Evolutionary conservation across 2,113 vertebrate genomes (phyloP), one percentile per base, ranked within the genome.

Genomic region (Natator depressus): DNA sequence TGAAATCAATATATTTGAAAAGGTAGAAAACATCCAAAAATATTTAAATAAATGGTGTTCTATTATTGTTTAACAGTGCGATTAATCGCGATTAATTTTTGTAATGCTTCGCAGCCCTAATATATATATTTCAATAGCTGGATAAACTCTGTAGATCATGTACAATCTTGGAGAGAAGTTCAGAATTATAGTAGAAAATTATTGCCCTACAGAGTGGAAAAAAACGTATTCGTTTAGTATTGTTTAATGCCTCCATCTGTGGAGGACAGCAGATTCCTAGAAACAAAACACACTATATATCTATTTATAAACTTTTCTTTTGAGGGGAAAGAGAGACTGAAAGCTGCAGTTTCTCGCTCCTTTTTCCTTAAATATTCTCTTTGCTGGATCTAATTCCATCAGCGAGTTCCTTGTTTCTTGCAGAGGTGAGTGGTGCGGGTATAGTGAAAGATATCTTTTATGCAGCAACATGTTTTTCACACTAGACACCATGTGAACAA

Each of bases 171-270:
- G 51, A 53, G 4, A 3, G 29, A 93, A 17, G 81, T 16, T 19
- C 35, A 69, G 24, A n/a, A 17, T 57, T 57, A 72, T 87, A 92
- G 42, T 25, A 82, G 19, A 84, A 89, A n/a, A 86, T 69, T 29
- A n/a, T 38, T 90, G 12, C 80, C 84, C 42, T 88, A 8, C 8
- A 69, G 47, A 76, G 84, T 4, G 47, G 29, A 19, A 80, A 10
- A 89, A n/a, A 42, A 27, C 10, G 3, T 59, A 81, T 95, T 88
- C 13, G 80, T 90, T 87, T 55, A 80, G 20, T 69, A 27, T 2
- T 87, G 2, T 62, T 20, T 89, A 6, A 91, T 91, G 90, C 10
- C 8, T 89, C 17, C 27, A 69, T 0, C 22, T 5, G 1, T 1
- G 2, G 19, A 16, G 2, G 89, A n/a, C 10, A 51, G 9, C 75